Base-by-base conservation (phyloP, 1,140 invertebrate genomes). In the Zaprionus davidi region DNA sequence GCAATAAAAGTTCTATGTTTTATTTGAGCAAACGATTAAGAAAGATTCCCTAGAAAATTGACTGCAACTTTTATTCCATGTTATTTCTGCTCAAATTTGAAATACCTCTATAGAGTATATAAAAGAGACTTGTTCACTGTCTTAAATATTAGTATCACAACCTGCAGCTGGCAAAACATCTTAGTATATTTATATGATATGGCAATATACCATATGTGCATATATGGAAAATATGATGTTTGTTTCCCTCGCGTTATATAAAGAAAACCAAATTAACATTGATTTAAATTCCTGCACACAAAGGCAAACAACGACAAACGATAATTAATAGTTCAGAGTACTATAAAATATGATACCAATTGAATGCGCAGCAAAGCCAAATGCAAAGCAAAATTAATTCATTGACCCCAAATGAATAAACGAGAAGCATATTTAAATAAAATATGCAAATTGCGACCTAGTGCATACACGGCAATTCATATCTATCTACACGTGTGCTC, bases 401-500 rank as follows among this genome's bases (percentile, higher is more conserved):
- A 79, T 87, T 87, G 84, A 87, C 81, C 84, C 69, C 81, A 58
- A 69, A 62, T 60, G 44, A 80, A 78, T 76, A 68, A 58, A 44
- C 63, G 79, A 57, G 55, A 78, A 78, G 58, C 74, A 88, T 73
- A 81, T 82, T 83, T 73, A 62, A 73, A 78, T 88, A 71, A 81
- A 79, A 79, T 88, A 84, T 84, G 84, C 85, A 90, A 84, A 73
- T 57, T 62, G 81, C 80, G 28, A 70, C 44, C 36, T 60, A 79
- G 56, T 67, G 9, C 28, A 65, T 60, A 62, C 13, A 22, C 11
- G 53, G 31, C 31, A 34, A 34, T 34, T 34, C 31, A 34, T 11
- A 34, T 31, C 5, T 31, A 9, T 31, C 1, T 31, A 69, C 15
- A 77, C 53, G 59, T 31, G 28, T 31, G 55, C 69, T 58, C 71